A percentile compares a stretch with the other conserved stretches of the same genome.
These are phyloP conservation scores for Aelia acuminata DNA, from an alignment of 2,888 invertebrate species.

Conservation along the genomic window DNA sequence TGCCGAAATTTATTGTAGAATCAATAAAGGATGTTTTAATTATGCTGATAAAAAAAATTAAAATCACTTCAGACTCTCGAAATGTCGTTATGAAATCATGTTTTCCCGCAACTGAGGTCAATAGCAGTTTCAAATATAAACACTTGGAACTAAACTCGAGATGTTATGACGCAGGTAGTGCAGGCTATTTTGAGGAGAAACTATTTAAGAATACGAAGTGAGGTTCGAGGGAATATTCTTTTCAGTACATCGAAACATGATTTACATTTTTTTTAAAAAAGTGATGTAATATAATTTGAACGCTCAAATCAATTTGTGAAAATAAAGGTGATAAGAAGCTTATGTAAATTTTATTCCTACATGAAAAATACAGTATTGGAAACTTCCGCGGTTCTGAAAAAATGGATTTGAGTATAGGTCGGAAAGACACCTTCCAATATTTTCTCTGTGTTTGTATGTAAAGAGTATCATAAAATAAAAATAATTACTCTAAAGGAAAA, in stretches of 20 bases:
- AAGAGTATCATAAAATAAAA: too few relatives aligned
- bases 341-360: too few relatives aligned
- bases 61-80: neutral
- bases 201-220: neutral
- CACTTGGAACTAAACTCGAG: constrained; percentile 11
- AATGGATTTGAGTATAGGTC: too few relatives aligned
- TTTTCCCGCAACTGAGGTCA: neutral
- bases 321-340: too few relatives aligned
- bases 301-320: too few relatives aligned
- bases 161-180: neutral
- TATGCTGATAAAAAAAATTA: neutral
- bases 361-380: too few relatives aligned
- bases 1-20: too few relatives aligned
- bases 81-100: neutral
- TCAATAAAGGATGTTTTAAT: too few relatives aligned
- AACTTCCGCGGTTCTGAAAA: too few relatives aligned
- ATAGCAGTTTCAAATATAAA: constrained; percentile 25
- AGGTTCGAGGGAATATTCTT: neutral
- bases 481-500: too few relatives aligned
- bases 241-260: neutral
- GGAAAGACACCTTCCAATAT: too few relatives aligned
- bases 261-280: neutral
- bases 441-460: too few relatives aligned
- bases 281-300: neutral
- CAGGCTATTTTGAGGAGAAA: neutral